Conservation (phyloP, 1,140 invertebrate species). For the Pectinophora gossypiella region DNA sequence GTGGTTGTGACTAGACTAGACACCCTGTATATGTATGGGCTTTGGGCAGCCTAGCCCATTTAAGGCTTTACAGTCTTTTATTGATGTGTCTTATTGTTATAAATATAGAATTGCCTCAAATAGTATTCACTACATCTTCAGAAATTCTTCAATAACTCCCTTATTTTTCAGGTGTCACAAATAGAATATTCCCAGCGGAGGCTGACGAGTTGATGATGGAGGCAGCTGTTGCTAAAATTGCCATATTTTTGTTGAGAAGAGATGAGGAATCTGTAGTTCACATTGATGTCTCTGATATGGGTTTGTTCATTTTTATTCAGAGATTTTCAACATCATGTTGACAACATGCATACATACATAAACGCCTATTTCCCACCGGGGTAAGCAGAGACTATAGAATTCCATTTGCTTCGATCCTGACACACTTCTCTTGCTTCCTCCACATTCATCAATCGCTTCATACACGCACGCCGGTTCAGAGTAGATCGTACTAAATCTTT, state of each 20-base stretch:
- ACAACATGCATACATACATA: no score
- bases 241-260: conserved; percentile 27
- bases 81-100: background rate
- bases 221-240: conserved; percentile 13
- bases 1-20: no score
- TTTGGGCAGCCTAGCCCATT: background rate
- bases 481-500: no score
- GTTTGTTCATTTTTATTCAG: background rate
- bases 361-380: no score
- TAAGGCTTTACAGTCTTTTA: background rate
- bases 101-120: background rate
- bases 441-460: background rate
- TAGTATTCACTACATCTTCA: background rate
- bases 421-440: background rate
- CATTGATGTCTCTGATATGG: conserved; percentile 34
- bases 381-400: background rate
- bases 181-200: conserved; percentile 9
- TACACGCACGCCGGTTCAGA: no score
- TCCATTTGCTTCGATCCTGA: background rate
- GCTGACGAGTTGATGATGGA: conserved; percentile 11
- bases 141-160: background rate
- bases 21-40: no score
- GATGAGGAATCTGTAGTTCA: conserved; percentile 16
- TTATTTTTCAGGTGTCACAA: conserved; percentile 20
- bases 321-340: background rate